These are phyloP conservation scores for Neoarius graeffei DNA, from an alignment of 2,113 vertebrate genomes.

Conservation along the genomic window DNA sequence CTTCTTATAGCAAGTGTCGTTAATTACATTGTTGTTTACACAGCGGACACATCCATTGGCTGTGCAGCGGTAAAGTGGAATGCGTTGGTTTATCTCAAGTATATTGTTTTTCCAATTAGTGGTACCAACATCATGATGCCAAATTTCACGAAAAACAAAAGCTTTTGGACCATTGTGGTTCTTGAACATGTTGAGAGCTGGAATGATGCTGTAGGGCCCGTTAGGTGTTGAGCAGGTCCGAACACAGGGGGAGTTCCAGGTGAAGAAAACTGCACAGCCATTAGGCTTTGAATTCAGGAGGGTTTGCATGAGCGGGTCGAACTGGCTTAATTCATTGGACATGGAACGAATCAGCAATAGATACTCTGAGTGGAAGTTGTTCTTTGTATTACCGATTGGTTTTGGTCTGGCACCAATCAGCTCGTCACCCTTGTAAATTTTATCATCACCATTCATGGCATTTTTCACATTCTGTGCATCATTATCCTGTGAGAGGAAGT, in stretches of 20 bases:
- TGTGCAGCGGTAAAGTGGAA: conserved; percentile 14
- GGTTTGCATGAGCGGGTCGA: not conserved
- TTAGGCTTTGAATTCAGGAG: not conserved
- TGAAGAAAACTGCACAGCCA: conserved; percentile 17
- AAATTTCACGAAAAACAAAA: not conserved
- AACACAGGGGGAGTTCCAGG: conserved; percentile 27
- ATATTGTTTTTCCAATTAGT: not conserved
- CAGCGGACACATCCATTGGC: not conserved
- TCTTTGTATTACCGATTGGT: fast-evolving
- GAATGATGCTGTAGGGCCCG: not conserved
- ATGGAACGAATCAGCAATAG: not conserved
- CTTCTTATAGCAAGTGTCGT: not conserved
- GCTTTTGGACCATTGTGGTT: conserved; percentile 79
- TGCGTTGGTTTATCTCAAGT: fast-evolving
- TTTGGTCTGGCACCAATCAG: conserved; percentile 20
- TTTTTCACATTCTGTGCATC: fast-evolving
- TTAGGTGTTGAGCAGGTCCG: not conserved
- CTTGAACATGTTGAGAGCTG: not conserved
- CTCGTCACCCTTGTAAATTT: not conserved
- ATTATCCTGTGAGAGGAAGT: not conserved
- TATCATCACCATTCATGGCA: not conserved
- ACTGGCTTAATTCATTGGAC: fast-evolving
- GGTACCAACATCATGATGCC: fast-evolving
- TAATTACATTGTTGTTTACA: not conserved
- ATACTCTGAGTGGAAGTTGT: not conserved